These are phyloP conservation scores for Falco novaeseelandiae DNA, from an alignment of 2,797 vertebrate genomes.

Conservation along the genomic window DNA sequence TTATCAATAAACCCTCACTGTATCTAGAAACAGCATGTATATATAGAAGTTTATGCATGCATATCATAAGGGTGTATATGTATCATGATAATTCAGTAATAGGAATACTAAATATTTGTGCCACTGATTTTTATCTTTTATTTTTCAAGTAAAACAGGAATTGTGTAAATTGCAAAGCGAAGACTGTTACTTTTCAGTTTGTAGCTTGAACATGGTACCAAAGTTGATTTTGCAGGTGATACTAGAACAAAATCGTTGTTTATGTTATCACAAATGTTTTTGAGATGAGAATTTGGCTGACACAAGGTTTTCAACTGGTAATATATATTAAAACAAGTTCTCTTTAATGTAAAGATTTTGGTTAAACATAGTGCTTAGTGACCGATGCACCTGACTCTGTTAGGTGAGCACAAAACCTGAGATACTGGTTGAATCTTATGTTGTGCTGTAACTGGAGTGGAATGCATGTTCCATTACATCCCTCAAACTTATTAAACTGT, in stretches of 20 bases:
- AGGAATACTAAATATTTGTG: not conserved
- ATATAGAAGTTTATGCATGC: no score
- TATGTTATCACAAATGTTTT: not conserved
- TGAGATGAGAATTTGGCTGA: not conserved
- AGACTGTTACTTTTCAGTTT: not conserved
- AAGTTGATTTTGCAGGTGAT: not conserved
- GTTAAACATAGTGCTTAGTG: not conserved
- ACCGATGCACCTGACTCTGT: not conserved
- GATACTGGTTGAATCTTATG: not conserved
- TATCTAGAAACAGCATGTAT: not conserved
- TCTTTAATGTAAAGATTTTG: not conserved
- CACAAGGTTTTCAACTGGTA: not conserved
- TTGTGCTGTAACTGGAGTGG: not conserved
- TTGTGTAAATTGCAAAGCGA: not conserved
- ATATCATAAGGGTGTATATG: not conserved
- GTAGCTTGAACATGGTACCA: not conserved
- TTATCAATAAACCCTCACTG: not conserved
- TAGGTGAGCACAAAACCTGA: not conserved
- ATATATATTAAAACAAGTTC: not conserved
- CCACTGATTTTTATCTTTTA: not conserved
- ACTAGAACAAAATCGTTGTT: not conserved
- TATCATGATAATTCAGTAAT: not conserved
- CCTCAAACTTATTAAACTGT: not conserved
- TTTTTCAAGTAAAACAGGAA: not conserved
- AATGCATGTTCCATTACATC: not conserved